Evolutionary conservation across 2,113 vertebrate genomes (phyloP).

Genomic region (Phyllostomus hastatus): DNA sequence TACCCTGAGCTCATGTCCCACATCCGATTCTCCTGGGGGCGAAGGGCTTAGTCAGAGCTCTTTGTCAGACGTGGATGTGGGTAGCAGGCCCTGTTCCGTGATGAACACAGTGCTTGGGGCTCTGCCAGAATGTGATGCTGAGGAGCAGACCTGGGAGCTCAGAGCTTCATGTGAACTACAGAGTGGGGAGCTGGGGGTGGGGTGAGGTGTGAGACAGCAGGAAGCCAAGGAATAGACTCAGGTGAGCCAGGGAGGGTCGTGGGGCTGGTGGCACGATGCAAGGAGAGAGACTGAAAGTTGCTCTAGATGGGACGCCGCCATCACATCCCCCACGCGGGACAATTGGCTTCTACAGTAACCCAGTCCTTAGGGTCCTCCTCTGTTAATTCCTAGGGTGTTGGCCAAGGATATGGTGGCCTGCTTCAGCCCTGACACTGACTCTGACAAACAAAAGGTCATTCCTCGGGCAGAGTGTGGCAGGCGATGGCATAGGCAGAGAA

Average conservation of each 20-base stretch:
- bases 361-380: background rate
- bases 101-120: background rate
- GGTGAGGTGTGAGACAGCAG: background rate
- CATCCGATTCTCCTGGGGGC: background rate
- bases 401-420: too few relatives aligned
- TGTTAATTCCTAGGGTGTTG: background rate
- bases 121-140: background rate
- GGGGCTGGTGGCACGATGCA: rapidly evolving
- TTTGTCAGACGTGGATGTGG: background rate
- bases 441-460: too few relatives aligned
- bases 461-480: too few relatives aligned
- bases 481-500: too few relatives aligned
- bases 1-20: background rate
- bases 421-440: too few relatives aligned
- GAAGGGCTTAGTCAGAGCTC: background rate
- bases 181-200: rapidly evolving
- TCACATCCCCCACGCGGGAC: background rate
- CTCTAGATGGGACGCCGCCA: rapidly evolving
- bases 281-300: background rate
- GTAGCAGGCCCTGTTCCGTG: rapidly evolving
- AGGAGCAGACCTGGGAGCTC: background rate
- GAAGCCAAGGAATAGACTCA: too few relatives aligned
- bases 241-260: too few relatives aligned
- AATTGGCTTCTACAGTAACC: too few relatives aligned
- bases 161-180: background rate